Base-by-base conservation (phyloP, 1,140 invertebrate species). In the Rhyzopertha dominica region DNA sequence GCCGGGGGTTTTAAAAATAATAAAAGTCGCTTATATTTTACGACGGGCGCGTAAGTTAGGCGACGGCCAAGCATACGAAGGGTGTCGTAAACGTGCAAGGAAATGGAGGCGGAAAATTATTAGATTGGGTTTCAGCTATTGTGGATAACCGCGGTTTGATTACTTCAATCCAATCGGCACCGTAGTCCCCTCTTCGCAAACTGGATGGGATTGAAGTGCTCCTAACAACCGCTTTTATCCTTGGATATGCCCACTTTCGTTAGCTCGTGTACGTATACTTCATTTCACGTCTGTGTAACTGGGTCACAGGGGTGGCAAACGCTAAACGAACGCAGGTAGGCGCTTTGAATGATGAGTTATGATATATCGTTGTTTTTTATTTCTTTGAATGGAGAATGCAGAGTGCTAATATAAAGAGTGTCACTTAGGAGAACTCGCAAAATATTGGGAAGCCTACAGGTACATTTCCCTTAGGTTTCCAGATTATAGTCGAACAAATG, bases 101-200 rank as follows among this genome's bases (percentile, higher is more conserved):
- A 49, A 49, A 49, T 49, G 34, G 47, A 49, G 43, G 39, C 31
- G 47, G 47, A 44, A 49, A 49, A 49, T 49, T 49, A 49, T 49
- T 49, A 49, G 47, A 49, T 49, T 49, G 41, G 47, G 43, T 44
- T 37, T 49, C 47, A 49, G 41, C 47, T 49, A 49, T 44, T 49
- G 40, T 34, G 47, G 47, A 49, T 49, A 49, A 49, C 47, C 47
- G 47, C 47, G 47, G 41, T 49, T 49, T 49, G 47, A 49, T 49
- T 49, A 49, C 47, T 49, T 34, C 47, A 49, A 49, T 49, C 47
- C 47, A 49, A 49, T 49, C 41, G 47, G 41, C 28, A 40, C 31
- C 38, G 25, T 25, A 40, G 31, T n/a, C 38, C 38, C 38, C 31
- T 40, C 38, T 29, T 28, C 38, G 31, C 38, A n/a, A n/a, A 25